A percentile compares a stretch with the other conserved stretches of the same genome.
Evolutionary conservation across 2,888 invertebrate species (phyloP).

Genomic region (Apantesis nais): DNA sequence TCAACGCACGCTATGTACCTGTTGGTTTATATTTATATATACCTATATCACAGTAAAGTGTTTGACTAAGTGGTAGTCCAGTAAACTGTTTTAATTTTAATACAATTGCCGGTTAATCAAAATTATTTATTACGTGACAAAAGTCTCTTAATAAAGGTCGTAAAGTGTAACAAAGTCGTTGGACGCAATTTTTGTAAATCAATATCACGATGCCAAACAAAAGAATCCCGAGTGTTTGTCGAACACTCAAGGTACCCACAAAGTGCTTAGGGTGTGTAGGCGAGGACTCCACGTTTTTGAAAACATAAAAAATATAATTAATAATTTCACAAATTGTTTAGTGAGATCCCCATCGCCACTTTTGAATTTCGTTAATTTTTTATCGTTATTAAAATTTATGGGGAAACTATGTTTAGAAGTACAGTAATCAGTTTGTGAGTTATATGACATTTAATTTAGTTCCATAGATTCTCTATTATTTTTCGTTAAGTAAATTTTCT

Average conservation of each 20-base stretch:
- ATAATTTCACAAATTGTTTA: not conserved
- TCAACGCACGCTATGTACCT: not conserved
- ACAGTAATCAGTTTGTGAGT: too few relatives aligned
- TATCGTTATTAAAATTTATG: too few relatives aligned
- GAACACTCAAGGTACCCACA: constrained; percentile 6
- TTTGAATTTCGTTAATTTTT: too few relatives aligned
- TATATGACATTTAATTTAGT: too few relatives aligned
- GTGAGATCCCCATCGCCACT: not conserved
- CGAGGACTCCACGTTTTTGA: not conserved
- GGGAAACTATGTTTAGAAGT: too few relatives aligned
- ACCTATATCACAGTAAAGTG: not conserved
- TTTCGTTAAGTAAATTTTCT: too few relatives aligned
- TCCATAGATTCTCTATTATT: too few relatives aligned
- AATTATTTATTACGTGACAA: not conserved
- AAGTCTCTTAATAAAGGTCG: not conserved
- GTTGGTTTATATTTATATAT: not conserved
- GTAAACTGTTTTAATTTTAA: not conserved
- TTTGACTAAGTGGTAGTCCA: not conserved
- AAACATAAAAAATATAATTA: not conserved
- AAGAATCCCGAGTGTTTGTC: constrained; percentile 10
- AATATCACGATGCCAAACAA: constrained; percentile 22
- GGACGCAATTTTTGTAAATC: constrained; percentile 13
- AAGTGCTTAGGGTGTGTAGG: not conserved
- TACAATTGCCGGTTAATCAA: not conserved
- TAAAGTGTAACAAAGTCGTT: not conserved